Percentiles rank a stretch among this genome's conserved stretches.
Evolutionary conservation across 2,113 vertebrate genomes (phyloP).

Genomic region (Oncorhynchus gorbuscha): DNA sequence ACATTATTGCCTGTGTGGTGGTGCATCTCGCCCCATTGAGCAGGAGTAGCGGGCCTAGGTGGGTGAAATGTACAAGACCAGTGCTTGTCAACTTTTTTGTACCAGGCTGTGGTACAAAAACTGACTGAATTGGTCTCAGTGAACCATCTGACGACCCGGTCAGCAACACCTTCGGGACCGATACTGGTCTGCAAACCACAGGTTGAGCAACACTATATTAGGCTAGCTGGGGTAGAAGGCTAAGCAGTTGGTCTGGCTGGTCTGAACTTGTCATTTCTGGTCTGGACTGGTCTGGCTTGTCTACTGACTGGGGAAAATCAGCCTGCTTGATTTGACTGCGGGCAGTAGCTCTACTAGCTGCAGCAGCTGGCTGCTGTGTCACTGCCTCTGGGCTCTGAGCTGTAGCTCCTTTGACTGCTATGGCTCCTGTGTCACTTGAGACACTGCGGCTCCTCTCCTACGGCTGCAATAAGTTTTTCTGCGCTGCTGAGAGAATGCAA

Average conservation of each 20-base stretch:
- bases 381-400: conserved; percentile 41
- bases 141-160: no score
- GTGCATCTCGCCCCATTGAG: conserved; percentile 32
- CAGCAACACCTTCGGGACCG: no score
- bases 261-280: no score
- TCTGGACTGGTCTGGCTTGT: conserved; percentile 29
- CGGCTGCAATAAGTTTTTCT: conserved; percentile 38
- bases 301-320: conserved; percentile 35
- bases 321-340: conserved; percentile 23
- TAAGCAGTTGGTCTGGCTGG: neutral
- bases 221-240: neutral
- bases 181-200: neutral
- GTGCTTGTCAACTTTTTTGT: no score
- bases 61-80: neutral
- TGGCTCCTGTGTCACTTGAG: conserved; percentile 22
- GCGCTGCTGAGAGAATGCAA: conserved; percentile 45
- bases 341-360: conserved; percentile 19
- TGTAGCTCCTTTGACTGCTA: no score
- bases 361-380: conserved; percentile 56
- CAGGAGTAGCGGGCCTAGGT: neutral
- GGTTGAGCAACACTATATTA: neutral
- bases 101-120: no score
- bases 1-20: conserved; percentile 38
- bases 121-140: no score
- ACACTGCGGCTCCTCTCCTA: conserved; percentile 9